Evolutionary conservation across 2,888 invertebrate genomes (phyloP).

Genomic region (Diplolepis rosae): DNA sequence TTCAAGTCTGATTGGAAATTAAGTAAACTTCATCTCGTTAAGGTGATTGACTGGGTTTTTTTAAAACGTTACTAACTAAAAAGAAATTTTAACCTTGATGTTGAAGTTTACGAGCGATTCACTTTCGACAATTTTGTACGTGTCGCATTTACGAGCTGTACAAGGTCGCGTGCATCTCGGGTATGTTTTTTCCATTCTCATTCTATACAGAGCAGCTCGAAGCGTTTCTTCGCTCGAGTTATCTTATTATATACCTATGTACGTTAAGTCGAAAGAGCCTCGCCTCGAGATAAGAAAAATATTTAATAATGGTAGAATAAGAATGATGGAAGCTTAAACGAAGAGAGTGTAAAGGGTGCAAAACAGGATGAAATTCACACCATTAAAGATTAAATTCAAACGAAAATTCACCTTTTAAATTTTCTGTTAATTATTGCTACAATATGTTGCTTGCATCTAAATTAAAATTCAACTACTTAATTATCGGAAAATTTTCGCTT

Average conservation of each 20-base stretch:
- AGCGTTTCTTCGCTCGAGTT: slow-evolving; percentile 42
- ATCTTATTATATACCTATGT: slow-evolving; percentile 42
- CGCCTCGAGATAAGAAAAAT: slow-evolving; percentile 50
- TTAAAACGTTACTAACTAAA: background rate
- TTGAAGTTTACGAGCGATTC: background rate
- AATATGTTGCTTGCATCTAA: too few species aligned
- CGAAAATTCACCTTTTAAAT: too few species aligned
- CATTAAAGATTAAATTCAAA: too few species aligned
- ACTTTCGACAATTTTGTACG: slow-evolving; percentile 20
- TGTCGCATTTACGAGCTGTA: slow-evolving; percentile 9
- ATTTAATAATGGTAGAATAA: slow-evolving; percentile 57
- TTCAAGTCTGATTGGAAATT: background rate
- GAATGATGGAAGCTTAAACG: background rate
- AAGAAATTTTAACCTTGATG: background rate
- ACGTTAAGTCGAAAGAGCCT: slow-evolving; percentile 39
- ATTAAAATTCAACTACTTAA: too few species aligned
- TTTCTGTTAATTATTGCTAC: too few species aligned
- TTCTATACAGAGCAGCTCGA: slow-evolving; percentile 8
- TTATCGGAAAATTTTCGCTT: too few species aligned
- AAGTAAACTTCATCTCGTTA: background rate
- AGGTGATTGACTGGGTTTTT: background rate
- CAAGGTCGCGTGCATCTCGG: slow-evolving; percentile 20
- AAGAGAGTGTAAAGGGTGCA: background rate
- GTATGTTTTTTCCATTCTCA: slow-evolving; percentile 7
- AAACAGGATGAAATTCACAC: slow-evolving; percentile 1